Conservation (phyloP, 2,888 invertebrate species). For the Luperina testacea region DNA sequence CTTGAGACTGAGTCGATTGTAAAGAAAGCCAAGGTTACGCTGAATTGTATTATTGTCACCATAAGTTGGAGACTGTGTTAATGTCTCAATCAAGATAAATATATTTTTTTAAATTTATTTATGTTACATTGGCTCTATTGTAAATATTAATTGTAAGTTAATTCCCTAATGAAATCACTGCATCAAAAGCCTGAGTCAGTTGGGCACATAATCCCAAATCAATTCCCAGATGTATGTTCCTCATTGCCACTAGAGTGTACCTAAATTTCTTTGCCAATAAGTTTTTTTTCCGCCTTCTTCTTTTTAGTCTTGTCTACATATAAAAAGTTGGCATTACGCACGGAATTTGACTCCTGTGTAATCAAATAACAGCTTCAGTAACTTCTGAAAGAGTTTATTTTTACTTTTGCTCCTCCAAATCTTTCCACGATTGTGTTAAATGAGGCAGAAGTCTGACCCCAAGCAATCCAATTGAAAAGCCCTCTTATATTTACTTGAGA, state of each 20-base stretch:
- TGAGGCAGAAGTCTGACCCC: no score
- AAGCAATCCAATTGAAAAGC: background rate
- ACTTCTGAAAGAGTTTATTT: slow-evolving; percentile 31
- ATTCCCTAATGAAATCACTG: background rate
- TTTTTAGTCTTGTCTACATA: background rate
- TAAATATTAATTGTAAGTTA: no score
- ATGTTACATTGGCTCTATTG: background rate
- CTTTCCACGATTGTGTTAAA: background rate
- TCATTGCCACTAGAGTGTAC: background rate
- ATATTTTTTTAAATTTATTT: slow-evolving; percentile 1
- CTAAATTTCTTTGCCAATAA: background rate
- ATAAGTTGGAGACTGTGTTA: slow-evolving; percentile 51
- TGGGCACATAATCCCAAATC: background rate
- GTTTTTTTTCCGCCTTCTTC: background rate
- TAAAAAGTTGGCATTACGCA: slow-evolving; percentile 42
- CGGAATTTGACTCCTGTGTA: slow-evolving; percentile 21
- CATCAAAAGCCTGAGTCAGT: background rate
- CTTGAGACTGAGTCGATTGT: slow-evolving; percentile 70
- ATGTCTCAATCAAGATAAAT: slow-evolving; percentile 27
- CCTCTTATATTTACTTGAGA: background rate
- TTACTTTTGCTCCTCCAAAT: slow-evolving; percentile 11
- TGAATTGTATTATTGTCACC: slow-evolving; percentile 68
- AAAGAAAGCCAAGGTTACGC: slow-evolving; percentile 76
- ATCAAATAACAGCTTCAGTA: slow-evolving; percentile 23
- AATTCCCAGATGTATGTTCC: background rate